Evolutionary conservation across 2,797 vertebrate species (phyloP).

Genomic region (Carcharodon carcharias): DNA sequence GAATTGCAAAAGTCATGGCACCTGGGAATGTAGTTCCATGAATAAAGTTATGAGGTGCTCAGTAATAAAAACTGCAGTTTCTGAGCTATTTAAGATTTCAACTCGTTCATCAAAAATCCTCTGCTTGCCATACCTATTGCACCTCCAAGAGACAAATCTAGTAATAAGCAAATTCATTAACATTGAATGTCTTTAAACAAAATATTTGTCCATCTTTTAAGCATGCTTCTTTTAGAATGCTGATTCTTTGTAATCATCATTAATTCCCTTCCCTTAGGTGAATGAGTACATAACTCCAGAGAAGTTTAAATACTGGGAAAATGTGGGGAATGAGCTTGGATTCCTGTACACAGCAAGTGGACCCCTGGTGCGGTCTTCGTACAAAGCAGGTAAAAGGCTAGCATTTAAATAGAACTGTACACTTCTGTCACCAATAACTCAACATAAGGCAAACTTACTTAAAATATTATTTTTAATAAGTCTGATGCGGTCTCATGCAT

Average conservation of each 20-base stretch:
- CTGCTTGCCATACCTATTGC: not conserved
- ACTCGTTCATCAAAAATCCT: not conserved
- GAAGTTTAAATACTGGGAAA: constrained; percentile 89
- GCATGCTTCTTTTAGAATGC: not conserved
- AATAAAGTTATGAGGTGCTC: not conserved
- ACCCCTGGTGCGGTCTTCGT: constrained; percentile 92
- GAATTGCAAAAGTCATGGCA: not conserved
- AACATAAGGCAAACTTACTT: not conserved
- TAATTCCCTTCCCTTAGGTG: constrained; percentile 60
- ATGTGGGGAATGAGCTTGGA: constrained; percentile 82
- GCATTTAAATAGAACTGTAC: not conserved
- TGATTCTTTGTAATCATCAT: not conserved
- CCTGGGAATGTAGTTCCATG: not conserved
- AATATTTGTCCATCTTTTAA: constrained; percentile 19
- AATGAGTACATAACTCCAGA: constrained; percentile 91
- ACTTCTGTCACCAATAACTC: not conserved
- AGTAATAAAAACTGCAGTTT: not conserved
- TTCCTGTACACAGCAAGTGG: constrained; percentile 92
- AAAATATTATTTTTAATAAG: not conserved
- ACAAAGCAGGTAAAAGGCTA: constrained; percentile 81
- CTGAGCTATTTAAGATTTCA: not conserved
- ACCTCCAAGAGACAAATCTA: not conserved
- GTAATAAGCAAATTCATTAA: not conserved
- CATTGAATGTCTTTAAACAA: not conserved
- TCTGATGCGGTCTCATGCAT: not conserved